Conservation (phyloP, 2,797 vertebrate species). For the Lithobates sylvaticus region DNA sequence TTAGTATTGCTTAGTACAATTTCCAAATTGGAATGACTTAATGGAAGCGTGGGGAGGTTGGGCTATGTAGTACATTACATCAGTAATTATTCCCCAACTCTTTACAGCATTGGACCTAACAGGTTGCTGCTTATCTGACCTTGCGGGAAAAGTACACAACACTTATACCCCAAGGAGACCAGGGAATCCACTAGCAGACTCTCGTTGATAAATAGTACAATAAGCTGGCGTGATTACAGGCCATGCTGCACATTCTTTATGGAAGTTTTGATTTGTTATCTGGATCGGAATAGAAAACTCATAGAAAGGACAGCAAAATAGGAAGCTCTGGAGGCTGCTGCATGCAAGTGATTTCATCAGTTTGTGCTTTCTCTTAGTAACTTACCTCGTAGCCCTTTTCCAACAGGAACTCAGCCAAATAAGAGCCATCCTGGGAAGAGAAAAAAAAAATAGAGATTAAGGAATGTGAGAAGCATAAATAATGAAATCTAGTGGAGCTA, state of each 20-base stretch:
- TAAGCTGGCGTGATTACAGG: slow-evolving; percentile 76
- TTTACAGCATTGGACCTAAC: slow-evolving; percentile 64
- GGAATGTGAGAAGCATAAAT: background rate
- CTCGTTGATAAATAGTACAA: slow-evolving; percentile 79
- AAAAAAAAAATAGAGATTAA: slow-evolving; percentile 38
- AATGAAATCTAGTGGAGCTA: background rate
- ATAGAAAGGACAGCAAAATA: slow-evolving; percentile 72
- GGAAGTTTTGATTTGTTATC: slow-evolving; percentile 85
- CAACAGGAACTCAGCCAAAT: slow-evolving; percentile 97
- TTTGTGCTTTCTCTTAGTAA: slow-evolving; percentile 71
- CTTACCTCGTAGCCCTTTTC: slow-evolving; percentile 97
- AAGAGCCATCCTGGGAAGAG: slow-evolving; percentile 93
- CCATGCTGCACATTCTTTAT: slow-evolving; percentile 73
- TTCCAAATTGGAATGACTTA: slow-evolving; percentile 65
- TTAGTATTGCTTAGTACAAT: slow-evolving; percentile 64
- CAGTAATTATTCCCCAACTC: slow-evolving; percentile 72
- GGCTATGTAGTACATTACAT: slow-evolving; percentile 64
- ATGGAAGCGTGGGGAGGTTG: slow-evolving; percentile 10
- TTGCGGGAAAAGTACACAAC: slow-evolving; percentile 72
- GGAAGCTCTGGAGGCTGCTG: slow-evolving; percentile 71
- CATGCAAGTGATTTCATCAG: slow-evolving; percentile 67
- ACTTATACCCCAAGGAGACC: slow-evolving; percentile 69
- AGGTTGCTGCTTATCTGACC: slow-evolving; percentile 75
- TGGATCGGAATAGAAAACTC: slow-evolving; percentile 86
- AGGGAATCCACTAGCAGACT: slow-evolving; percentile 72